Evolutionary conservation across 2,888 invertebrate genomes (phyloP), one percentile per base, ranked within the genome.

Genomic region (Morpho deidamia): DNA sequence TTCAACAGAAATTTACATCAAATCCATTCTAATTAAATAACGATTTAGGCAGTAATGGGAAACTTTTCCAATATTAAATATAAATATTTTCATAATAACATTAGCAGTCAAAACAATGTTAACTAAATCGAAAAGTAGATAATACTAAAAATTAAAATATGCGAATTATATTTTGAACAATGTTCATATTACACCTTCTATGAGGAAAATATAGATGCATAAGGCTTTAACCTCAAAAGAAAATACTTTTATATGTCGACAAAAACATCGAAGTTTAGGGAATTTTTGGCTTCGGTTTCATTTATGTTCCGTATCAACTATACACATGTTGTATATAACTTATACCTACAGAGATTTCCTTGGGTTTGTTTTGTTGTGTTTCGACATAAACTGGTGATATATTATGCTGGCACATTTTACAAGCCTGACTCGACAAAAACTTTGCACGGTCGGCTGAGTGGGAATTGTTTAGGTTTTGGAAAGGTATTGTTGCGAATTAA

Each of bases 331-430:
- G 11, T 47, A 40, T 11, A 23, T 40, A 33, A 2, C 11, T 40
- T 40, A 11, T 9, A 40, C 33, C 7, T 33, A 40, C 40, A 47
- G 11, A 40, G 39, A 47, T 33, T 39, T 11, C 32, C 40, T 40
- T 33, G 32, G 8, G 32, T 47, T 33, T 47, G 39, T 39, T 47
- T 47, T 11, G 40, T 23, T 33, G 32, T 47, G 39, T 33, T 35
- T 35, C 42, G 49, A 49, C 42, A 49, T 49, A 49, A 49, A 42
- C 49, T 42, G 41, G 41, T 49, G 42, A 49, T 49, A 49, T 49
- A 49, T 49, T 49, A 42, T 35, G 35, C 41, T 35, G 42, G 49
- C 35, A 42, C n/a, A 49, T 42, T 49, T 49, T 49, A 42, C 49
- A 42, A 49, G 41, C 49, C 49, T 49, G 49, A 49, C 49, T 41